These are phyloP conservation scores for Conus betulinus DNA, from an alignment of 1,140 invertebrate genomes.

Conservation along the genomic window DNA sequence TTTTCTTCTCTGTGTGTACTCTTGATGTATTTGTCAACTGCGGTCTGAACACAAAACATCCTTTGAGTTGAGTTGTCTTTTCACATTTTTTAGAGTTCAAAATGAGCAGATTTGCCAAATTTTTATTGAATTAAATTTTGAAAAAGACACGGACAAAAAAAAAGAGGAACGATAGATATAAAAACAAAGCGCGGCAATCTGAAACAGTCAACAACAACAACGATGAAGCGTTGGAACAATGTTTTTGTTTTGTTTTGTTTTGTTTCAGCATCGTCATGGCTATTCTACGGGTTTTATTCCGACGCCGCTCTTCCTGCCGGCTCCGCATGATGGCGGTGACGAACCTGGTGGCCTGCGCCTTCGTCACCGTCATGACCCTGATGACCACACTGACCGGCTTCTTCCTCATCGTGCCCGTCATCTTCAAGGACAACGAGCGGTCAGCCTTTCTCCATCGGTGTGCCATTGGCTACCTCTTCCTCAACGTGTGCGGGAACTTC, in stretches of 20 bases:
- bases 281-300: conserved; percentile 14
- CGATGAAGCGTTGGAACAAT: too few relatives aligned
- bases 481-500: conserved; percentile 40
- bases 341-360: conserved; percentile 27
- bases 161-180: too few relatives aligned
- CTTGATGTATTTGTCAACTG: not conserved
- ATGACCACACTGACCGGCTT: conserved; percentile 5
- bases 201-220: too few relatives aligned
- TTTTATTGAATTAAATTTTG: too few relatives aligned
- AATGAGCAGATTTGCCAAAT: too few relatives aligned
- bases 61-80: too few relatives aligned
- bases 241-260: not conserved
- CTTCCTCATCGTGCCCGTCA: conserved; percentile 28
- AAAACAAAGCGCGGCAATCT: too few relatives aligned
- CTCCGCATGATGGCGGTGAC: conserved; percentile 26
- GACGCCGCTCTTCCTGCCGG: not conserved
- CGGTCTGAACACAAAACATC: too few relatives aligned
- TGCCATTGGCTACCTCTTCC: conserved; percentile 25
- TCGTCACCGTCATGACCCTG: conserved; percentile 25
- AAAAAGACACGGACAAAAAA: too few relatives aligned
- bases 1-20: not conserved
- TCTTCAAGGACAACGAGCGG: conserved; percentile 21
- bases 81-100: too few relatives aligned
- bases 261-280: not conserved
- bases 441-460: not conserved